A percentile compares a stretch with the other conserved stretches of the same genome.
phyloP scores from a whole-genome alignment of 2,888 invertebrate species.

The Ornithoptera alexandrae region DNA sequence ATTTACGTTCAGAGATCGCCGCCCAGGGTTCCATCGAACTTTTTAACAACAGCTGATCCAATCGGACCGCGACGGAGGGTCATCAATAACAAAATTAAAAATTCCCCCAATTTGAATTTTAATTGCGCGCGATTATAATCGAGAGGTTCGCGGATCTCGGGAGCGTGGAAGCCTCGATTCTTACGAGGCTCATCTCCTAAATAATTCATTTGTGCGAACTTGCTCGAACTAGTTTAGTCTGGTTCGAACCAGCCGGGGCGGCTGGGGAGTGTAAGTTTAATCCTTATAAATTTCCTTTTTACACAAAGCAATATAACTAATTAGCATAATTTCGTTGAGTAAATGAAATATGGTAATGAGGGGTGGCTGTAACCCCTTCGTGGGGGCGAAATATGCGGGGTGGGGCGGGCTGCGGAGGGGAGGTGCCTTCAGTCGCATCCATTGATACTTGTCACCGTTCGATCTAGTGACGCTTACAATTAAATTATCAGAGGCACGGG shows the following conservation, averaged over 20 bases:
- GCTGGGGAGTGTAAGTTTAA: constrained; percentile 73
- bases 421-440: constrained; percentile 73
- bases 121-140: constrained; percentile 79
- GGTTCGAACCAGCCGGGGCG: constrained; percentile 50
- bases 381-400: constrained; percentile 53
- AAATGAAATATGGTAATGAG: constrained; percentile 81
- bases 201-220: constrained; percentile 67
- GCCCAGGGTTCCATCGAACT: constrained; percentile 58
- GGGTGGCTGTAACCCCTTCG: constrained; percentile 70
- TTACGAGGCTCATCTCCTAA: constrained; percentile 65
- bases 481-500: constrained; percentile 71
- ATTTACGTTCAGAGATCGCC: constrained; percentile 55
- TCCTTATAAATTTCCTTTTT: constrained; percentile 81
- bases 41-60: constrained; percentile 69
- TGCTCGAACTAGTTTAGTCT: constrained; percentile 59
- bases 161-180: constrained; percentile 48
- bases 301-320: constrained; percentile 81
- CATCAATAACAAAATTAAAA: constrained; percentile 80
- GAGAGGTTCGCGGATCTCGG: constrained; percentile 66
- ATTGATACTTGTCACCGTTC: constrained; percentile 73
- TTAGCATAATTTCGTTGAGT: constrained; percentile 81
- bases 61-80: constrained; percentile 65
- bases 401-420: constrained; percentile 42
- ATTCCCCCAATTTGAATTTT: constrained; percentile 78
- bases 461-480: constrained; percentile 79